Evolutionary conservation across 2,113 vertebrate genomes (phyloP).

Genomic region (Meleagris gallopavo): DNA sequence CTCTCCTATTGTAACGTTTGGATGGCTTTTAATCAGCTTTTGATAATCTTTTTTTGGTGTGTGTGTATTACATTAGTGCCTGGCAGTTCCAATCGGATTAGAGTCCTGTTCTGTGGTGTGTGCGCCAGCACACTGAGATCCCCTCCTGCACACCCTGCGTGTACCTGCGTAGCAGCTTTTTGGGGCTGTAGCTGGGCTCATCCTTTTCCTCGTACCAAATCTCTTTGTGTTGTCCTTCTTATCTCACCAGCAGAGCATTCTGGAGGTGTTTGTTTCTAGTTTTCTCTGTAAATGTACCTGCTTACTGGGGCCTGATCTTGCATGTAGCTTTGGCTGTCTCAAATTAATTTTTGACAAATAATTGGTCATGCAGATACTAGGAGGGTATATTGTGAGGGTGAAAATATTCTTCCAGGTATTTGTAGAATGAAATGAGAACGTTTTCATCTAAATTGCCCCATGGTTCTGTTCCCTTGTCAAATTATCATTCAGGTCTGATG

Average conservation of each 20-base stretch:
- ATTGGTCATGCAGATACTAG: neutral
- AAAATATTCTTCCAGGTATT: slow-evolving; percentile 9
- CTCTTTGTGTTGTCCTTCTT: neutral
- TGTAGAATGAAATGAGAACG: slow-evolving; percentile 2
- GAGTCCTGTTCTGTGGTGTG: neutral
- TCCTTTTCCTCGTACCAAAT: neutral
- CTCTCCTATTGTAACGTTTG: slow-evolving; percentile 60
- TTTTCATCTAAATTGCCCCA: slow-evolving; percentile 4
- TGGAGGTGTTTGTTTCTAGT: neutral
- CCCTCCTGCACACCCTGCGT: neutral
- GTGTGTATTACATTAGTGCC: slow-evolving; percentile 68
- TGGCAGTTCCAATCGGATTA: slow-evolving; percentile 60
- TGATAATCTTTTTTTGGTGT: slow-evolving; percentile 54
- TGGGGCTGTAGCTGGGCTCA: neutral
- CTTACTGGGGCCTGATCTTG: neutral
- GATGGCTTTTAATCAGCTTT: slow-evolving; percentile 73
- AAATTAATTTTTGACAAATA: neutral
- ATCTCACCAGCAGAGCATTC: neutral
- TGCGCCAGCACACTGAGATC: neutral
- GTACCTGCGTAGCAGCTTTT: neutral
- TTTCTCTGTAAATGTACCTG: neutral
- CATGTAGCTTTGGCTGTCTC: neutral
- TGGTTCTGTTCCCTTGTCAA: slow-evolving; percentile 42
- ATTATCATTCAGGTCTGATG: slow-evolving; percentile 11
- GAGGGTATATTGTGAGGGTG: neutral